These are phyloP conservation scores for Origma solitaria DNA, from an alignment of 2,113 vertebrate species.

Conservation along the genomic window DNA sequence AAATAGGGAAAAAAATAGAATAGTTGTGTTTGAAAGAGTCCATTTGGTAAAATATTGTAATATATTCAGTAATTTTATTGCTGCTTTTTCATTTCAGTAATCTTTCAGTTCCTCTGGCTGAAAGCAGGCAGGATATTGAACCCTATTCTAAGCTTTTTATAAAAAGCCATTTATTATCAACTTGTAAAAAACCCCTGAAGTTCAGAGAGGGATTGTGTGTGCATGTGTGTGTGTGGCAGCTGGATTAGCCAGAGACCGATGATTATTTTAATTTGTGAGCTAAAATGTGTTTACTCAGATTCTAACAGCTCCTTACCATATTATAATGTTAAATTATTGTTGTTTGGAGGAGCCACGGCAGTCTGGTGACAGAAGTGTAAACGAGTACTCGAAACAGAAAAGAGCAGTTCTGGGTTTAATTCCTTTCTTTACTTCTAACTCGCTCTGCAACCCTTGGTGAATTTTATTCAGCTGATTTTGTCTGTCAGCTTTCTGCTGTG, in stretches of 20 bases:
- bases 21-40: neutral
- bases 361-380: neutral
- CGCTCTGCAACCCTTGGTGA: neutral
- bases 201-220: neutral
- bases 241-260: neutral
- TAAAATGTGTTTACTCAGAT: neutral
- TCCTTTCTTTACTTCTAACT: neutral
- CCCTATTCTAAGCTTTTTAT: neutral
- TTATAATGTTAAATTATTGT: neutral
- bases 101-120: neutral
- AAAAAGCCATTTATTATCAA: neutral
- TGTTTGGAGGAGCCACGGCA: neutral
- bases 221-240: neutral
- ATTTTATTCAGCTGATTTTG: neutral
- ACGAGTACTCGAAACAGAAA: neutral
- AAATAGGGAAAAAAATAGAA: neutral
- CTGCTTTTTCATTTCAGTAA: neutral
- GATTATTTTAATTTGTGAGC: slow-evolving; percentile 23
- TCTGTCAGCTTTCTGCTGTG: neutral
- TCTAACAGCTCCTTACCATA: neutral
- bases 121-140: neutral
- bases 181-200: neutral
- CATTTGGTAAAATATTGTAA: neutral
- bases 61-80: neutral
- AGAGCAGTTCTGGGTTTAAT: neutral